Percentiles rank a stretch among this genome's conserved stretches.
Conservation (phyloP, 1,140 invertebrate species). For the Drosophila trapezifrons region DNA sequence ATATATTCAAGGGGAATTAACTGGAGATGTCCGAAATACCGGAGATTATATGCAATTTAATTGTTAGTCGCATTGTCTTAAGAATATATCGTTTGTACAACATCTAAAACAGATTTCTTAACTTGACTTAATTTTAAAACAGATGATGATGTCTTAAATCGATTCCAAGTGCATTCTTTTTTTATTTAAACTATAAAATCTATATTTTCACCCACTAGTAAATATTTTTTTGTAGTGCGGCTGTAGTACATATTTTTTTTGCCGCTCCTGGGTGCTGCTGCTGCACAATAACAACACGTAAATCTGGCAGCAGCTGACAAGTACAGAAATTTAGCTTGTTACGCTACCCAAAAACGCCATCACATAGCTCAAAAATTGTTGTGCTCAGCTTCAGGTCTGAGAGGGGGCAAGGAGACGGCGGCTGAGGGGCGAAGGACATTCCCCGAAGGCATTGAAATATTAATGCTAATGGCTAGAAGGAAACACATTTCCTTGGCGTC, state of each 20-base stretch:
- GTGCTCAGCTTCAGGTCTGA: not conserved
- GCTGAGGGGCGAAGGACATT: slow-evolving; percentile 4
- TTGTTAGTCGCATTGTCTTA: not conserved
- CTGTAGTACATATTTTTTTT: slow-evolving; percentile 32
- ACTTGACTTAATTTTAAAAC: not conserved
- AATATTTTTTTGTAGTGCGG: slow-evolving; percentile 1
- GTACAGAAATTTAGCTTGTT: slow-evolving; percentile 61
- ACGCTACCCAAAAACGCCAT: slow-evolving; percentile 44
- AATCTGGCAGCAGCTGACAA: slow-evolving; percentile 74
- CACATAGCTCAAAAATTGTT: slow-evolving; percentile 65
- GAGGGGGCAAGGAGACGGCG: not conserved
- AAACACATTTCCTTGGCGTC: slow-evolving; percentile 66
- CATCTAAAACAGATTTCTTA: not conserved
- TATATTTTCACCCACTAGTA: not conserved
- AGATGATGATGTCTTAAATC: not conserved
- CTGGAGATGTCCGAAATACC: not conserved
- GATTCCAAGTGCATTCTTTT: not conserved
- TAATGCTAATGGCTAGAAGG: slow-evolving; percentile 74
- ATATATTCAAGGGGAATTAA: not conserved
- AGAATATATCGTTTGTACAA: not conserved
- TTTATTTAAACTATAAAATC: not conserved
- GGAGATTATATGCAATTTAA: too few species aligned
- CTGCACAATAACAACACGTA: slow-evolving; percentile 75
- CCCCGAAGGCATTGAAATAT: slow-evolving; percentile 70
- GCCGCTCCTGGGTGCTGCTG: slow-evolving; percentile 25